These are phyloP conservation scores for Euplagia quadripunctaria DNA, from an alignment of 2,888 invertebrate species.

Conservation along the genomic window DNA sequence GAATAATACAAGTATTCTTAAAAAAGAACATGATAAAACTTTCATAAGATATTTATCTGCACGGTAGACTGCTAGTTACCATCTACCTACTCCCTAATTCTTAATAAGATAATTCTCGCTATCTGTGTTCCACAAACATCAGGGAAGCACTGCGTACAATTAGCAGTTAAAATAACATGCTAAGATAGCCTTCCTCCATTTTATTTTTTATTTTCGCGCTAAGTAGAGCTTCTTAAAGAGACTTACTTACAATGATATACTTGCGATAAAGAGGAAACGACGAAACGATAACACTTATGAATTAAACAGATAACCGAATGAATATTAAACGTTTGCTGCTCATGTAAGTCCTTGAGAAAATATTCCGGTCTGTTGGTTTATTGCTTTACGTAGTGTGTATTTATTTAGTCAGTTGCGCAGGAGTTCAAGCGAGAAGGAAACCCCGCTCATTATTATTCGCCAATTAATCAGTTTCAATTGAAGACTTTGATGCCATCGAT, in stretches of 20 bases:
- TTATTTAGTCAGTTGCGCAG: slow-evolving; percentile 63
- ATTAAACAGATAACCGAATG: background rate
- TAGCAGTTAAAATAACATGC: background rate
- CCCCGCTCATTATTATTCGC: slow-evolving; percentile 55
- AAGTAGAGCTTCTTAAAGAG: background rate
- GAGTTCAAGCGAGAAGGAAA: slow-evolving; percentile 67
- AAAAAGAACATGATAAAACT: background rate
- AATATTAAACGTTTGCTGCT: slow-evolving; percentile 26
- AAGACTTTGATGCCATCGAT: slow-evolving; percentile 49
- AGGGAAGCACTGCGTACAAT: background rate
- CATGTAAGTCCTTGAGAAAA: slow-evolving; percentile 53
- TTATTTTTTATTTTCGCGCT: background rate
- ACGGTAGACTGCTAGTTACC: background rate
- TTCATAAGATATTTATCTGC: background rate
- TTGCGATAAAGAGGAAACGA: background rate
- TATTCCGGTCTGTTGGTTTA: slow-evolving; percentile 61
- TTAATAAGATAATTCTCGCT: background rate
- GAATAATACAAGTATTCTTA: background rate
- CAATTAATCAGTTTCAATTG: slow-evolving; percentile 60
- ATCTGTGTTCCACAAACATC: background rate
- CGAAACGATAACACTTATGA: background rate
- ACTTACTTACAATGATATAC: background rate
- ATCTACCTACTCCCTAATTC: background rate
- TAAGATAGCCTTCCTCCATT: background rate
- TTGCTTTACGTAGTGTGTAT: slow-evolving; percentile 55